Evolutionary conservation across 2,888 invertebrate genomes (phyloP).

Genomic region (Drosophila atroscutellata): DNA sequence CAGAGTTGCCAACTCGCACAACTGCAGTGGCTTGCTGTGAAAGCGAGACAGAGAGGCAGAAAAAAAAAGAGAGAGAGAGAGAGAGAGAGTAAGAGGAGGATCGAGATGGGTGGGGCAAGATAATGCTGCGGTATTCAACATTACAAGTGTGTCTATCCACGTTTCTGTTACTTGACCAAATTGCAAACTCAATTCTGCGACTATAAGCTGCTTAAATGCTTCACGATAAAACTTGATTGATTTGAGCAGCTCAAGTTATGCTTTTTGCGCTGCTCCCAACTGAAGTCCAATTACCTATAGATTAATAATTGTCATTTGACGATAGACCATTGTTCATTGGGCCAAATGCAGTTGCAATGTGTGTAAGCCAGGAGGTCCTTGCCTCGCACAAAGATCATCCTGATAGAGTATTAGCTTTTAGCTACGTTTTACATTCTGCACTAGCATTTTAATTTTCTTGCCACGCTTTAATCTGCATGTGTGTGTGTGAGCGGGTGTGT

Average conservation of each 20-base stretch:
- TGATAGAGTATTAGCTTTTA: slow-evolving; percentile 14
- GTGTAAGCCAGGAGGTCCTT: not conserved
- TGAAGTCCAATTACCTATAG: not conserved
- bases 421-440: slow-evolving; percentile 14
- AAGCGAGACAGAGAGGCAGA: not conserved
- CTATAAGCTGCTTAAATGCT: not conserved
- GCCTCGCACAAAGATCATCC: not conserved
- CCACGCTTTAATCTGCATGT: slow-evolving; percentile 15
- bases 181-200: not conserved
- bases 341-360: not conserved
- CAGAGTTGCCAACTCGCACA: slow-evolving; percentile 31
- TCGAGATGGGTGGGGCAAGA: slow-evolving; percentile 7
- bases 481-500: slow-evolving; percentile 19
- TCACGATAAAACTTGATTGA: not conserved
- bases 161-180: not conserved
- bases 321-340: not conserved
- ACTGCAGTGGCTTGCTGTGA: slow-evolving; percentile 2
- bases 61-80: not conserved
- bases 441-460: slow-evolving; percentile 57
- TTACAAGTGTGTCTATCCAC: slow-evolving; percentile 2
- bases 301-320: not conserved
- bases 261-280: not conserved
- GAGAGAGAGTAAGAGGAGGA: not conserved
- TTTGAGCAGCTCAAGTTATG: not conserved
- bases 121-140: slow-evolving; percentile 64